Base-by-base conservation (phyloP, 2,888 invertebrate genomes). In the Agrotis clavis region DNA sequence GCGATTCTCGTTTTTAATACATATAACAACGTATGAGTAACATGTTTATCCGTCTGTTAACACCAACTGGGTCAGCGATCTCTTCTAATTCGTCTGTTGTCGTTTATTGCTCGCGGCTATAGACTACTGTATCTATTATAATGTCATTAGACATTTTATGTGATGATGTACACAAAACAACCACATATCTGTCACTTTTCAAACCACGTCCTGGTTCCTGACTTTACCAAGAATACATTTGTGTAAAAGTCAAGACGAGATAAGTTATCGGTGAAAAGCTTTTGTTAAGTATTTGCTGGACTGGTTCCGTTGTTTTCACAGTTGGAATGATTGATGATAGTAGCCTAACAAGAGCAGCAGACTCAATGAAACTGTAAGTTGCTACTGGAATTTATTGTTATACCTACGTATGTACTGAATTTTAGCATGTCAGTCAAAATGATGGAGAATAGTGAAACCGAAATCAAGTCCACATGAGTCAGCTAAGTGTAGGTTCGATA, bases 401-500 rank as follows among this genome's bases (percentile, higher is more conserved):
- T 35, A 77, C 18, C 13, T 75, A 62, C 35, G 35, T 70, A 41
- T 63, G 50, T 59, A 66, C 69, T 64, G 80, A 56, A 71, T 90
- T 89, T 92, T 86, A 89, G 87, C 92, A 88, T 91, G 92, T 92
- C 92, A 91, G 90, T 88, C 87, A 78, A 86, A 86, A 84, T 91
- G 91, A 93, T 92, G 88, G 88, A 91, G 91, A 73, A 73, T 72
- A 85, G 92, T 90, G 95, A 96, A 96, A 96, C 92, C 94, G 94
- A 95, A 95, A 95, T 92, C 88, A 91, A 91, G 91, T 90, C 89
- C 92, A 93, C 90, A 86, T 95, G 95, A 95, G 92, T 95, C 95
- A 94, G 91, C 92, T 90, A 91, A 91, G 92, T 93, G 93, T 91
- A 91, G 91, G 92, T 90, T 89, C 90, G 81, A 91, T 91, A 95